Evolutionary conservation across 2,888 invertebrate species (phyloP), one percentile per base, ranked within the genome.

Genomic region (Melanostoma mellinum): DNA sequence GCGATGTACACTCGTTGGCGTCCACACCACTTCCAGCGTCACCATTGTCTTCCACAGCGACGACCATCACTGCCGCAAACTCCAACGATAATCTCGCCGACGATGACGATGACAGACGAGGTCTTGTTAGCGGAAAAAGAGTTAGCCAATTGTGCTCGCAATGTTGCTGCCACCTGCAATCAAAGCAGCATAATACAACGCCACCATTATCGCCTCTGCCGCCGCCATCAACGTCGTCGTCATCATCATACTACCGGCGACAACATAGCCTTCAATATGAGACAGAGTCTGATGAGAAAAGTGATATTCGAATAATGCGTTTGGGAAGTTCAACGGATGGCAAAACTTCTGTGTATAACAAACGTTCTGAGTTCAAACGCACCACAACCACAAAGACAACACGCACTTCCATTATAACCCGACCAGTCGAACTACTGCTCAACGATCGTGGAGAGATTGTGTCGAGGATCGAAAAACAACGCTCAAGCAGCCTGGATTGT

Each of bases 401-500:
- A 20, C 87, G 87, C 52, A 91, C 90, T 0, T 65, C 88, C 75
- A 87, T 88, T 46, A 85, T 87, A 52, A 89, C 89, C 38, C 89
- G 88, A 9, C 89, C 88, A 58, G 88, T 88, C 3, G 89, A 88
- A 68, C 81, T 89, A 85, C 85, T 88, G 69, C 87, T 89, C 48
- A 90, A 90, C 42, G 88, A 89, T 10, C 87, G 81, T 9, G 91
- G 91, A 6, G 90, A 90, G 73, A 88, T 90, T 30, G 87, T 90
- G 30, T 86, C 88, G 3, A 84, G 86, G 30, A 86, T 88, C 9
- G 78, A 86, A 9, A 86, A 87, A n/a, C 53, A 86, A 2, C 91
- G 91, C 33, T 90, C 90, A 40, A 90, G 87, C 77, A 91, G 91
- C 33, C 76, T 91, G 4, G 91, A 88, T 42, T 90, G 90, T 86